Conservation (phyloP, 1,140 invertebrate species). For the Drosophila kikkawai region DNA sequence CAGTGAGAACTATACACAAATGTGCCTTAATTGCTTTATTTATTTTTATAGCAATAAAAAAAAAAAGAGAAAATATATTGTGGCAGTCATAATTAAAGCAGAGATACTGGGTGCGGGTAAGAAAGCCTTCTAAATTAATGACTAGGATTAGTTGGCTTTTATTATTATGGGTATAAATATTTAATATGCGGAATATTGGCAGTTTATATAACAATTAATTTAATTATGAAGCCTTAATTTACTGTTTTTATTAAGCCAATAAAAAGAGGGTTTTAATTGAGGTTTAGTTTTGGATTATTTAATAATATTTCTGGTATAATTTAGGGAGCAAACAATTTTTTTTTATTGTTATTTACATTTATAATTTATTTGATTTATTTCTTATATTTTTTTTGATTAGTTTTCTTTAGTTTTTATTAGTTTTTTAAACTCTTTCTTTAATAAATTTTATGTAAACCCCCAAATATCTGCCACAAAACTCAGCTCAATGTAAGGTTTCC, state of each 20-base stretch:
- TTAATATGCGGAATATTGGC: conserved; percentile 16
- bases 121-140: conserved; percentile 14
- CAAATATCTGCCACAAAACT: neutral
- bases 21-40: conserved; percentile 7
- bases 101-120: neutral
- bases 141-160: conserved; percentile 10
- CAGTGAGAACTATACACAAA: conserved; percentile 4
- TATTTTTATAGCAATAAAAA: conserved; percentile 10
- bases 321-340: neutral
- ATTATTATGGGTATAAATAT: conserved; percentile 14
- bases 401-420: neutral
- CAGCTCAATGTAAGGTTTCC: neutral
- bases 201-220: conserved; percentile 11
- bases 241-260: neutral
- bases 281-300: neutral
- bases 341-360: neutral
- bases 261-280: neutral
- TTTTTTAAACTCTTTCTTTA: neutral
- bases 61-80: neutral
- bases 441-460: no score
- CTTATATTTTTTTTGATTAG: neutral
- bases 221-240: conserved; percentile 4
- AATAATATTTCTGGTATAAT: neutral
- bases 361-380: neutral
- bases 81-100: conserved; percentile 21